Evolutionary conservation across 2,797 vertebrate species (phyloP).

Genomic region (Salmo trutta): DNA sequence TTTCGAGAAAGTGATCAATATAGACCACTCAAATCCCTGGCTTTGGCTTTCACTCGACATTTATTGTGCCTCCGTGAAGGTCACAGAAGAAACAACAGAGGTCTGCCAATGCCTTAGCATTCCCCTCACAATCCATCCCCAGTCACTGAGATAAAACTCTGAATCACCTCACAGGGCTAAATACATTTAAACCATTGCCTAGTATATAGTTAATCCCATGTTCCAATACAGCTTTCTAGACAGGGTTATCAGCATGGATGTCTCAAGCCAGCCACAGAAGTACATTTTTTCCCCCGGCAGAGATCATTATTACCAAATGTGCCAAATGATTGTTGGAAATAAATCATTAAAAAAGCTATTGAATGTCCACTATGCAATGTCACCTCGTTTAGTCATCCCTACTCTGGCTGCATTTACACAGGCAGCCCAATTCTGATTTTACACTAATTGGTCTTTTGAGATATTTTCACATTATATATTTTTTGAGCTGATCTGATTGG

Average conservation of each 20-base stretch:
- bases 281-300: constrained; percentile 31
- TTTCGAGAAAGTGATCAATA: constrained; percentile 62
- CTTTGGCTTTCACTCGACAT: constrained; percentile 49
- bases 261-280: constrained; percentile 36
- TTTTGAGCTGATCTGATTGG: too few species aligned
- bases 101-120: constrained; percentile 55
- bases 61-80: constrained; percentile 64
- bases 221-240: constrained; percentile 48
- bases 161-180: constrained; percentile 38
- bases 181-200: constrained; percentile 43
- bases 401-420: neutral
- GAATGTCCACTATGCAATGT: constrained; percentile 26
- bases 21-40: constrained; percentile 51
- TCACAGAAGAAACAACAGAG: constrained; percentile 61
- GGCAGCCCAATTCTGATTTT: too few species aligned
- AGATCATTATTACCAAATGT: constrained; percentile 36
- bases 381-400: constrained; percentile 21
- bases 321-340: constrained; percentile 38
- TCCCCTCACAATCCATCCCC: constrained; percentile 43
- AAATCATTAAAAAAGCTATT: constrained; percentile 43
- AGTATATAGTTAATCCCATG: constrained; percentile 56
- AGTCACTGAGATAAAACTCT: constrained; percentile 33
- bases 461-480: too few species aligned
- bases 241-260: constrained; percentile 48
- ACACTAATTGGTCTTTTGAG: too few species aligned